Evolutionary conservation across 2,113 vertebrate species (phyloP), one percentile per base, ranked within the genome.

Genomic region (Lophochroa leadbeateri): DNA sequence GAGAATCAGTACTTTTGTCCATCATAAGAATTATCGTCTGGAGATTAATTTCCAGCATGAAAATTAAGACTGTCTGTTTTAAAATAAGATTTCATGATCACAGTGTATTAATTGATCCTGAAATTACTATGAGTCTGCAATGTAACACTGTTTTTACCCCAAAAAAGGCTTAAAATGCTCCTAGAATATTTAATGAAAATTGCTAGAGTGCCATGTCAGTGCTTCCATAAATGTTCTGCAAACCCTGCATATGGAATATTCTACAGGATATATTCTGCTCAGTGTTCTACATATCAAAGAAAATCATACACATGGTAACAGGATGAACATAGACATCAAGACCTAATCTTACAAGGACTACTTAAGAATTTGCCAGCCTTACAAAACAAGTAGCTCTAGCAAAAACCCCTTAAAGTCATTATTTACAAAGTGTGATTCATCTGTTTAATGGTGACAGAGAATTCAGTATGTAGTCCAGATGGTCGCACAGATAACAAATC

Each of bases 401-500:
- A 81, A 86, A 91, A 86, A 3, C 6, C 8, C 41, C 82, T 43
- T 58, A 8, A 88, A 90, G 55, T 71, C 50, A 52, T 35, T 84
- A 71, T 88, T 95, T 96, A 95, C 88, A 46, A 95, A 84, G 86
- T 94, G 86, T 90, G 85, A 92, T 81, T 95, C 80, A 72, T 92
- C 80, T 91, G 80, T 90, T 93, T 95, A 94, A 96, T 95, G 85
- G 88, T 94, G 79, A 86, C 80, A 94, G 79, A 53, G 82, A 88
- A 96, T 82, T 93, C 93, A 93, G 88, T 88, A 79, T 85, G 76
- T 55, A 90, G 68, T 39, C 79, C 93, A 94, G 90, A 94, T 96
- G 93, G 88, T 55, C 1, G 0, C 67, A 80, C 64, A 75, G 79
- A 76, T 81, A 93, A 74, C 58, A 95, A 86, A 94, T 88, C 78